These are phyloP conservation scores for Casuarius casuarius DNA, from an alignment of 2,113 vertebrate genomes.

Conservation along the genomic window DNA sequence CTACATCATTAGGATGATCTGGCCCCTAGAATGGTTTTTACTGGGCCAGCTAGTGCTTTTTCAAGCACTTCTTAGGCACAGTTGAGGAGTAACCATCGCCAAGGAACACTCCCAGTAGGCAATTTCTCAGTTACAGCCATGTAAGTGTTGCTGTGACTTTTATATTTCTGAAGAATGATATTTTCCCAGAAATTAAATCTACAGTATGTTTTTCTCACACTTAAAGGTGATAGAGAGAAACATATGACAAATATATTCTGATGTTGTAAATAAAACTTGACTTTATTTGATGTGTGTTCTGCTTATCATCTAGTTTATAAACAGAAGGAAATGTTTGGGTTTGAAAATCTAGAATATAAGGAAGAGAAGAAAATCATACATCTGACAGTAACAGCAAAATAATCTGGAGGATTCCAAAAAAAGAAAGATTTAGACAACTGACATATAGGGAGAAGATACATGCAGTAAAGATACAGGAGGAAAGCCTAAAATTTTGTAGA, in stretches of 20 bases:
- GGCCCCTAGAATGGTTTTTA: background rate
- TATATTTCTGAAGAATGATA: background rate
- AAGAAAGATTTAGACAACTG: background rate
- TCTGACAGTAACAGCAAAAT: background rate
- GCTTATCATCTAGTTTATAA: background rate
- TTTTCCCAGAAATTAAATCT: background rate
- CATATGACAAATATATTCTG: background rate
- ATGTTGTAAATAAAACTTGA: background rate
- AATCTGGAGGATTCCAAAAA: accelerated
- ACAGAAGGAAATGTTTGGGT: background rate
- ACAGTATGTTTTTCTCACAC: background rate
- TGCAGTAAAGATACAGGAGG: background rate
- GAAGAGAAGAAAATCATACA: background rate
- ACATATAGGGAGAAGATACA: background rate
- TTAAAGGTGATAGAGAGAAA: background rate
- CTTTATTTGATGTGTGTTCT: background rate
- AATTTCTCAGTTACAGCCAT: background rate
- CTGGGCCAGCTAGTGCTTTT: background rate
- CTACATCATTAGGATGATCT: background rate
- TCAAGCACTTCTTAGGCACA: background rate
- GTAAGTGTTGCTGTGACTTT: background rate
- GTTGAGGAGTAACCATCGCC: background rate
- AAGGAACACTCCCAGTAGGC: background rate
- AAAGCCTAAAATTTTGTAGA: background rate
- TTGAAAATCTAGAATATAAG: background rate